Base-by-base conservation (phyloP, 1,140 invertebrate species). In the Zophobas atratus region DNA sequence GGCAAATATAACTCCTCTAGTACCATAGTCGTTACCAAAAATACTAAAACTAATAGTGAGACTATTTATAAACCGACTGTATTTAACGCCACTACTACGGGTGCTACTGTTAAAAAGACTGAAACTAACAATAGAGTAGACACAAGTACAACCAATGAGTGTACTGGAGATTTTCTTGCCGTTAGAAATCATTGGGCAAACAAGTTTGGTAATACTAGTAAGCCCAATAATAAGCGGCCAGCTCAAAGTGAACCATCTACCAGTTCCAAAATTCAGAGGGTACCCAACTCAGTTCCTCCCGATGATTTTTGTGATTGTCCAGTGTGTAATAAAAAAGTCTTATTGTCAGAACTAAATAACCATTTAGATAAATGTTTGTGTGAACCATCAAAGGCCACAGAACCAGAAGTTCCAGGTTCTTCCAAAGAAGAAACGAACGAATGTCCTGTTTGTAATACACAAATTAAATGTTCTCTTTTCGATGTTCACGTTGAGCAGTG, bases 401-500 rank as follows among this genome's bases (percentile, higher is more conserved):
- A 78, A 71, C 6, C 49, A 71, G 49, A 49, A 53, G 51, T 33
- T 72, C 3, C 51, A 36, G 70, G 51, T 51, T 32, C 20, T 20
- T 20, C 51, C 6, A 51, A 43, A 33, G 56, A 41, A 49, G 79
- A 80, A 70, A 39, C 60, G 1, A 86, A 87, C 39, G 84, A 85
- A 56, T 92, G 91, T 85, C 89, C 90, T 6, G 83, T 91, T 57
- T 93, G 91, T 83, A 84, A 84, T 67, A 81, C 74, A 20, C 82
- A 74, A 75, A 67, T 92, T 6, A 76, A 81, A 49, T 76, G 79
- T 70, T 56, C 81, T 20, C 73, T 86, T 74, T 88, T 92, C 53
- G 89, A 91, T 79, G 84, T 77, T 48, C 91, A 92, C 84, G 81
- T 91, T 75, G 88, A 91, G 82, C 84, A 87, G 74, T 92, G 90